Conservation (phyloP, 2,888 invertebrate genomes). For the Athalia cordata region DNA sequence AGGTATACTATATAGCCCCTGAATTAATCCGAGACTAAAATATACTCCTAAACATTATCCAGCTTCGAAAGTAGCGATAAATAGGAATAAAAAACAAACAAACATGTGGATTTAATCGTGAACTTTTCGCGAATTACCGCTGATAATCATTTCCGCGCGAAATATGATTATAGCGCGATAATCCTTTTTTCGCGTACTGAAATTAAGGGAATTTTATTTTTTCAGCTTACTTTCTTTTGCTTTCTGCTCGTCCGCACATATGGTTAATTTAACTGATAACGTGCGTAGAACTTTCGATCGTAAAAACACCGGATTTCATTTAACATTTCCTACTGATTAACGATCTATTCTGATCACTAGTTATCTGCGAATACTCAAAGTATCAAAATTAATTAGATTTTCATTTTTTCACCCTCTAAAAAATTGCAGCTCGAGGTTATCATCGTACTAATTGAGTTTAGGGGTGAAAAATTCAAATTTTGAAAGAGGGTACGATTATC, state of each 20-base stretch:
- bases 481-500: background rate
- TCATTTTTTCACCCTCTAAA: background rate
- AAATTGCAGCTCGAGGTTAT: background rate
- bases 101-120: background rate
- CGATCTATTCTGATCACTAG: background rate
- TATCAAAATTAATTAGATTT: background rate
- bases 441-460: background rate
- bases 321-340: background rate
- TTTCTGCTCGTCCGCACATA: no score
- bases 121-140: no score
- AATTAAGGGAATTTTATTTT: no score
- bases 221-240: no score
- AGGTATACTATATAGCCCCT: no score
- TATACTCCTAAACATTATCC: background rate
- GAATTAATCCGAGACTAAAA: background rate
- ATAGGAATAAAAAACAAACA: conserved; percentile 1
- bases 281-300: no score
- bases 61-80: background rate
- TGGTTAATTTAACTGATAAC: no score
- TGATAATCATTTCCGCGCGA: no score
- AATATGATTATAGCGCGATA: background rate
- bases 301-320: no score
- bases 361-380: background rate
- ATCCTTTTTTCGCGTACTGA: no score
- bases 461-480: conserved; percentile 12